Conservation (phyloP, 2,888 invertebrate species). For the Scaptomyza polygonia region DNA sequence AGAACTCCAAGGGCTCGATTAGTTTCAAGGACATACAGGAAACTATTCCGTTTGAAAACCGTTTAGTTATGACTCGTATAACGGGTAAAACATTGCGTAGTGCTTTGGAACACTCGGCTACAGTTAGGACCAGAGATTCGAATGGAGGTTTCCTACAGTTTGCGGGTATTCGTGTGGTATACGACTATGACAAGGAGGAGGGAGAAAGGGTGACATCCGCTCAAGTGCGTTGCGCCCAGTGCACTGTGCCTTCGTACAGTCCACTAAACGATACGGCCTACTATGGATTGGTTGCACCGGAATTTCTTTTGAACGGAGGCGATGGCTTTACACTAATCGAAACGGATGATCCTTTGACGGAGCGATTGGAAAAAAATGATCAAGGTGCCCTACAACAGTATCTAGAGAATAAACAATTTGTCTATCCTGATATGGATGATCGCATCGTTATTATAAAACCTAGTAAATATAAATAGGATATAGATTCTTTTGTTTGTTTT, state of each 20-base stretch:
- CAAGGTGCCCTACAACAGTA: constrained; percentile 86
- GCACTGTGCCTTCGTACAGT: constrained; percentile 86
- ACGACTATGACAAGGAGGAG: constrained; percentile 87
- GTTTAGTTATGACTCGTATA: constrained; percentile 87
- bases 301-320: constrained; percentile 90
- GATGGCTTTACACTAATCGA: constrained; percentile 86
- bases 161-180: constrained; percentile 90
- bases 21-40: constrained; percentile 89
- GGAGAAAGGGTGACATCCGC: constrained; percentile 88
- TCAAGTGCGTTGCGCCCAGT: constrained; percentile 88
- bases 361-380: constrained; percentile 85
- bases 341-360: constrained; percentile 28
- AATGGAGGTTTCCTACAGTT: constrained; percentile 92
- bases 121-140: constrained; percentile 84
- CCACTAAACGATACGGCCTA: constrained; percentile 85
- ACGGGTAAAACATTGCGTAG: constrained; percentile 88
- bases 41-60: constrained; percentile 91
- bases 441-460: constrained; percentile 84
- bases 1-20: constrained; percentile 86
- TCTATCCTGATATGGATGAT: constrained; percentile 88
- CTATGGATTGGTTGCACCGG: constrained; percentile 89
- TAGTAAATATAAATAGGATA: too few relatives aligned
- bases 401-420: constrained; percentile 86
- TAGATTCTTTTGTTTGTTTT: too few relatives aligned
- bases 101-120: constrained; percentile 89